A percentile compares a stretch with the other conserved stretches of the same genome.
phyloP scores from a whole-genome alignment of 1,140 invertebrate species.

The Agrilus planipennis region DNA sequence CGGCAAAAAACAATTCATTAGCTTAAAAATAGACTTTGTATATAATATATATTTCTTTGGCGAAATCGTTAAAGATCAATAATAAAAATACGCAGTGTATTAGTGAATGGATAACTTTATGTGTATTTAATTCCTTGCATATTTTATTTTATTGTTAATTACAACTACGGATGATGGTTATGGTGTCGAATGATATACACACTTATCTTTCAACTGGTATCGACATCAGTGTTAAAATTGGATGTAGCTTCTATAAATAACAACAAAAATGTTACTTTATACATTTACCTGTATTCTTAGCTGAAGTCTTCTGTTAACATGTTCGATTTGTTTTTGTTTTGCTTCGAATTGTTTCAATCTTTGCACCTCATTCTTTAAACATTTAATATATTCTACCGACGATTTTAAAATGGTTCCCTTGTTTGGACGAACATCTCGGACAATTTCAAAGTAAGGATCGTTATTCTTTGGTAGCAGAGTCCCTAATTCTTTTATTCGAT shows the following conservation, averaged over 20 bases:
- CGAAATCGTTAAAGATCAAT: no score
- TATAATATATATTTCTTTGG: no score
- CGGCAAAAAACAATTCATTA: no score
- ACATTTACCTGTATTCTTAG: slow-evolving; percentile 64
- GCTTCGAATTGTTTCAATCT: slow-evolving; percentile 67
- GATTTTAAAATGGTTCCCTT: slow-evolving; percentile 97
- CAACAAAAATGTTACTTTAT: neutral
- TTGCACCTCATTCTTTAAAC: slow-evolving; percentile 74
- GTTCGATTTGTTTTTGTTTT: slow-evolving; percentile 66
- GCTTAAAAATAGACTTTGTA: no score
- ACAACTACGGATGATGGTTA: no score
- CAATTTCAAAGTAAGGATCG: slow-evolving; percentile 81
- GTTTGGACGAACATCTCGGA: slow-evolving; percentile 77
- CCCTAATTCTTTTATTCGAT: slow-evolving; percentile 93
- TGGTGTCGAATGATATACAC: no score
- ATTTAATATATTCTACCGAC: slow-evolving; percentile 91
- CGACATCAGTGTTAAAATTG: no score
- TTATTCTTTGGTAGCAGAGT: slow-evolving; percentile 86
- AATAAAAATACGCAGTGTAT: no score
- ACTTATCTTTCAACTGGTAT: no score
- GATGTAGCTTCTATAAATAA: neutral
- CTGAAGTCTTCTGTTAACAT: slow-evolving; percentile 69
- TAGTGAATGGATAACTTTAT: no score
- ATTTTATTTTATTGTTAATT: no score
- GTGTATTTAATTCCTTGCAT: no score